Evolutionary conservation across 2,113 vertebrate species (phyloP), one percentile per base, ranked within the genome.

Genomic region (Dendrocopos noguchii): DNA sequence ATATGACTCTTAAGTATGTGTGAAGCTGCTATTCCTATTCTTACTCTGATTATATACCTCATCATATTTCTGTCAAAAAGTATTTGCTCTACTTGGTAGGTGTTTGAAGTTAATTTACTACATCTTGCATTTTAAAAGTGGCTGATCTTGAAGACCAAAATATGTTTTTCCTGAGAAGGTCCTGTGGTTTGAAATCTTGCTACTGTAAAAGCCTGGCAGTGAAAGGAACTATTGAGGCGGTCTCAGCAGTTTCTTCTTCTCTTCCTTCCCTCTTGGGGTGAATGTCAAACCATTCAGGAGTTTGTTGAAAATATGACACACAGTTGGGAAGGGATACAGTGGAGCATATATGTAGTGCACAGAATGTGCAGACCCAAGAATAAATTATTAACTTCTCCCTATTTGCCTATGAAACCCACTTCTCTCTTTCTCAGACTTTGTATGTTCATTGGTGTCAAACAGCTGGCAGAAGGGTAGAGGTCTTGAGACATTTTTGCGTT

Each of bases 361-460:
- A 60, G 18, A 78, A 60, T 81, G 39, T 1, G 0, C 65, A 42
- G 79, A 25, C 15, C 20, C 21, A 34, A 47, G 29, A 34, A 55
- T 34, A 53, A 53, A 15, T 59, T 34, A 47, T 31, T 53, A 17
- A 42, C 90, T 90, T 64, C 20, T 79, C 34, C 17, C 6, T 42
- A 13, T 79, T 87, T 87, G 31, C 25, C 29, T 13, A 9, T 19
- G 16, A 46, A 60, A 46, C 10, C 22, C 3, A 0, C 70, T 77
- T 77, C 13, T 20, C 17, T 53, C 0, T 67, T 46, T 34, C 22
- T 64, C 10, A 64, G 63, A 39, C 12, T 33, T 82, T 0, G 0
- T n/a, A 46, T 12, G 21, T 33, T 53, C 21, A 10, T 34, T 46
- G 27, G 21, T 24, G 9, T 24, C n/a, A 74, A 46, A 17, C 34